Evolutionary conservation across 2,113 vertebrate species (phyloP).

Genomic region (Poicephalus gulielmi): DNA sequence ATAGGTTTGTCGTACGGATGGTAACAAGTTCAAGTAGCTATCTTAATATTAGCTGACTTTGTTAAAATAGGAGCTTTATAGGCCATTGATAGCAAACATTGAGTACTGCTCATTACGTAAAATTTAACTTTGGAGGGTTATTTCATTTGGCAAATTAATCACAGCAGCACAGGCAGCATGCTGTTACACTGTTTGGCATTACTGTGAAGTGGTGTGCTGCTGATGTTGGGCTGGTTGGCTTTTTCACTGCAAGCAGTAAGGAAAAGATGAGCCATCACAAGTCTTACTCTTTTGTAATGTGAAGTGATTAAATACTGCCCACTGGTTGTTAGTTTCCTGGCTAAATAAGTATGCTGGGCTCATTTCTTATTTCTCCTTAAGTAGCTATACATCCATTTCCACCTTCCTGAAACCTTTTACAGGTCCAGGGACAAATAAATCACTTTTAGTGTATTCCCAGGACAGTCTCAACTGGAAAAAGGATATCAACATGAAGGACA

Average conservation of each 20-base stretch:
- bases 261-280: background rate
- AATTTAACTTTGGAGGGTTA: background rate
- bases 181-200: background rate
- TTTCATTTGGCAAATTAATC: background rate
- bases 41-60: background rate
- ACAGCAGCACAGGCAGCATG: background rate
- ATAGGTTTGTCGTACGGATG: background rate
- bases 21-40: background rate
- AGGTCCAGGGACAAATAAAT: conserved; percentile 93
- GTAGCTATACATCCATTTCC: conserved; percentile 84
- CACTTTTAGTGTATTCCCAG: conserved; percentile 91
- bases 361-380: conserved; percentile 79
- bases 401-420: conserved; percentile 89
- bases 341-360: conserved; percentile 71
- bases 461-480: conserved; percentile 84
- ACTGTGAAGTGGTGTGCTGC: background rate
- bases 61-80: background rate
- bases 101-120: background rate
- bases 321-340: conserved; percentile 60
- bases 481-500: conserved; percentile 91
- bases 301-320: conserved; percentile 32
- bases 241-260: background rate
- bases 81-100: background rate
- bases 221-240: background rate
- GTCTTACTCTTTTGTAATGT: background rate